Conservation (phyloP, 2,113 vertebrate genomes). For the Mungos mungo region DNA sequence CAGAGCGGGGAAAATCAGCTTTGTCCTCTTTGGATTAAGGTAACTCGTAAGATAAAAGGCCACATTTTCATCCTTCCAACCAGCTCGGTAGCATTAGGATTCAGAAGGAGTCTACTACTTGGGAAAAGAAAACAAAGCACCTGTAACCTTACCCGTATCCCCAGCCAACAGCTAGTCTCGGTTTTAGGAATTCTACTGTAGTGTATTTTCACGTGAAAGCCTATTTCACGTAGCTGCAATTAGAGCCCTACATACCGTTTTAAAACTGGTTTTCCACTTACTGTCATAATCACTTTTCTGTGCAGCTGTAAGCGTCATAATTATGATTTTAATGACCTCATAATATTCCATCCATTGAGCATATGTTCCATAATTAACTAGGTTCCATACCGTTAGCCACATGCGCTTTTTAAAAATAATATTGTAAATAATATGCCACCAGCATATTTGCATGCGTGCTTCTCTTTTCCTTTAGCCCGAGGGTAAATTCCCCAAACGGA, state of each 20-base stretch:
- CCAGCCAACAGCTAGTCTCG: background rate
- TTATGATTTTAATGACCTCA: constrained; percentile 61
- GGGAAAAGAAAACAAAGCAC: background rate
- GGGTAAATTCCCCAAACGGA: background rate
- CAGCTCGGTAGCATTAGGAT: background rate
- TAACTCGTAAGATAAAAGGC: background rate
- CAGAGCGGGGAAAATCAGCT: rapidly evolving
- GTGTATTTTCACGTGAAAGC: background rate
- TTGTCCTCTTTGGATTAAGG: background rate
- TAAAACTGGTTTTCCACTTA: background rate
- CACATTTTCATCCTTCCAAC: background rate
- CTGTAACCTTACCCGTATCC: background rate
- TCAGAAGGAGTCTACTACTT: background rate
- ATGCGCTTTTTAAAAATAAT: constrained; percentile 54
- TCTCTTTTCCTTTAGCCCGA: constrained; percentile 12
- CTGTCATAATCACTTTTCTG: constrained; percentile 2
- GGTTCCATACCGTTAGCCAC: constrained; percentile 50
- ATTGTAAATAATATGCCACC: constrained; percentile 28
- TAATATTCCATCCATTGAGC: constrained; percentile 55
- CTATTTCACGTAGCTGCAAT: background rate
- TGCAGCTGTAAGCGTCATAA: constrained; percentile 37
- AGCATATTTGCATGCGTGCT: background rate
- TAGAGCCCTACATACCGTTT: background rate
- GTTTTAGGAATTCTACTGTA: background rate
- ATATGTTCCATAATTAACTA: constrained; percentile 62